A percentile compares a stretch with the other conserved stretches of the same genome.
Conservation (phyloP, 2,797 vertebrate species). For the Eulemur rubriventer region DNA sequence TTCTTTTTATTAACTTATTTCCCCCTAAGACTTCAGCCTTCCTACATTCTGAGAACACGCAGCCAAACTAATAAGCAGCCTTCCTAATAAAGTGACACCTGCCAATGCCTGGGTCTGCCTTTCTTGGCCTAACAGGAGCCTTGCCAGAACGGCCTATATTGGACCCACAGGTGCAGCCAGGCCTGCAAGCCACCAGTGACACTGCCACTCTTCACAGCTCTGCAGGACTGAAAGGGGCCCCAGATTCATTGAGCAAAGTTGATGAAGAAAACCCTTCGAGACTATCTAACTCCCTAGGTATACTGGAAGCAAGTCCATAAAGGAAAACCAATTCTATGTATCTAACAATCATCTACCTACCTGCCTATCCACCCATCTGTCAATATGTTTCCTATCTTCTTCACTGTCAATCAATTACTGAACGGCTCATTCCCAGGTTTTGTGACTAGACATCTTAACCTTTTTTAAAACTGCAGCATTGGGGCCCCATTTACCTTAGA, state of each 20-base stretch:
- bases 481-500: not conserved
- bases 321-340: not conserved
- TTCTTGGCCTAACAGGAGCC: not conserved
- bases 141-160: not conserved
- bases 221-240: not conserved
- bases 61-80: conserved; percentile 14
- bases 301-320: not conserved
- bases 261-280: not conserved
- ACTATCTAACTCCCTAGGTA: not conserved
- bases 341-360: not conserved
- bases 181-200: not conserved
- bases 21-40: not conserved
- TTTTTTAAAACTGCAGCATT: not conserved
- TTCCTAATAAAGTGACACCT: not conserved
- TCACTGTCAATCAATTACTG: not conserved
- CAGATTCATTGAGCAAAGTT: not conserved
- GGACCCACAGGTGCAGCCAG: not conserved
- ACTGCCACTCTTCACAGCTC: not conserved
- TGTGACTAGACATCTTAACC: not conserved
- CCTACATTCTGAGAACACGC: not conserved
- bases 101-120: not conserved
- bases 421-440: not conserved
- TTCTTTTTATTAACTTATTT: conserved; percentile 60
- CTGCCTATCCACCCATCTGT: not conserved
- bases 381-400: not conserved